Evolutionary conservation across 1,140 invertebrate species (phyloP), one percentile per base, ranked within the genome.

Genomic region (Caenorhabditis briggsae): DNA sequence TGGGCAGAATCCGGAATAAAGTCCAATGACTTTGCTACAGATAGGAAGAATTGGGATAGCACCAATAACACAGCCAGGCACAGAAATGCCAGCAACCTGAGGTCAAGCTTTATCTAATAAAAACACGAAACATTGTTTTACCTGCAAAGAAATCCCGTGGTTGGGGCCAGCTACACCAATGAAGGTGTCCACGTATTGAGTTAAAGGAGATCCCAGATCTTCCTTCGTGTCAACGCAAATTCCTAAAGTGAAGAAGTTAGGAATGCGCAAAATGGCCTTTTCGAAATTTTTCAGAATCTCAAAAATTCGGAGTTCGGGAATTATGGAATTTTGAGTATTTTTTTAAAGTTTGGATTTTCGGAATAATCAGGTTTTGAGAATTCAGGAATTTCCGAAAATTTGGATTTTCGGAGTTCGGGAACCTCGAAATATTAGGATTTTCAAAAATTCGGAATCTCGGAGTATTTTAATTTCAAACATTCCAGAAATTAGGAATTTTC

Each of bases 161-260:
- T 91, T 91, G 5, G 90, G 90, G 0, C 90, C 90, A 16, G 90
- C 90, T 41, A 91, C 89, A 8, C 91, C 90, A 50, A 91, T 87
- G 82, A 88, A 91, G 0, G 90, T 92, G 82, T 91, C 90, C 33
- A 91, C 88, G 46, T 86, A 91, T 46, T 85, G 55, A 0, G 90
- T 90, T 16, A 90, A 70, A 16, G 89, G 88, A 5, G 58, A 84
- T 5, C 90, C 90, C 16, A 92, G 85, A 82, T 91, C 88, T 84
- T 91, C 90, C 0, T 89, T 89, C 14, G 90, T 91, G 82, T 91
- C 90, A 20, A 91, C 90, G 85, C 90, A 91, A 53, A 84, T 43
- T 33, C 90, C 89, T 90, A 43, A 23, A 41, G 0, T 20, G 59
- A 2, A 23, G 33, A 18, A 3, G 3, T 33, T 3, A 33, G 33